phyloP scores from a whole-genome alignment of 2,888 invertebrate genomes.

The Octodonta nipae region DNA sequence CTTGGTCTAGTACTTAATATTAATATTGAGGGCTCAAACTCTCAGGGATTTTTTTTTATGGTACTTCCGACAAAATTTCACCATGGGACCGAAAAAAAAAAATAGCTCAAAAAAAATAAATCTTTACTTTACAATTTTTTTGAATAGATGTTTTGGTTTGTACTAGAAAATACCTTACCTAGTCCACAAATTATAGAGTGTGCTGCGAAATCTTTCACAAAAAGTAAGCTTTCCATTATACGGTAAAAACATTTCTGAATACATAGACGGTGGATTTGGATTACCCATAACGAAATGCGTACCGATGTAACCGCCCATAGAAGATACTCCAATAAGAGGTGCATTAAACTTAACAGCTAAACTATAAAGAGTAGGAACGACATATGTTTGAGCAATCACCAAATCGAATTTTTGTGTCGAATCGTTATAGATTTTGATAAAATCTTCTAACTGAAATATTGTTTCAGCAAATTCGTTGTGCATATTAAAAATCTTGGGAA shows the following conservation, averaged over 20 bases:
- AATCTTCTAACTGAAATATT: slow-evolving; percentile 17
- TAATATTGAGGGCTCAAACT: no score
- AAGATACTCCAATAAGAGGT: slow-evolving; percentile 21
- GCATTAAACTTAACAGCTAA: slow-evolving; percentile 17
- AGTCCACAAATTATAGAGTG: slow-evolving; percentile 20
- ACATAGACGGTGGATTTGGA: slow-evolving; percentile 20
- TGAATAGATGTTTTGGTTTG: no score
- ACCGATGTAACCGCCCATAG: slow-evolving; percentile 21
- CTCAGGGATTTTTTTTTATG: no score
- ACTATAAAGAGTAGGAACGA: slow-evolving; percentile 19
- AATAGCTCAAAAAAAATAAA: no score
- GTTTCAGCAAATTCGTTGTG: slow-evolving; percentile 17
- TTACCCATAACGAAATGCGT: slow-evolving; percentile 22
- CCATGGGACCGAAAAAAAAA: no score
- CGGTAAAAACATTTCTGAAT: slow-evolving; percentile 23
- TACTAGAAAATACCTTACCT: not conserved
- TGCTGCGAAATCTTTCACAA: slow-evolving; percentile 28
- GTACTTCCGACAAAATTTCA: no score
- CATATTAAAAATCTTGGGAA: slow-evolving; percentile 16
- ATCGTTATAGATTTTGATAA: slow-evolving; percentile 19
- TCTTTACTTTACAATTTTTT: no score
- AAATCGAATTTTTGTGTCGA: slow-evolving; percentile 20
- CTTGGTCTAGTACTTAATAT: no score
- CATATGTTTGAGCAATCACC: slow-evolving; percentile 21
- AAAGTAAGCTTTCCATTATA: slow-evolving; percentile 28